Percentiles rank a stretch among this genome's conserved stretches.
Evolutionary conservation across 2,888 invertebrate species (phyloP).

Genomic region (Callinectes sapidus): DNA sequence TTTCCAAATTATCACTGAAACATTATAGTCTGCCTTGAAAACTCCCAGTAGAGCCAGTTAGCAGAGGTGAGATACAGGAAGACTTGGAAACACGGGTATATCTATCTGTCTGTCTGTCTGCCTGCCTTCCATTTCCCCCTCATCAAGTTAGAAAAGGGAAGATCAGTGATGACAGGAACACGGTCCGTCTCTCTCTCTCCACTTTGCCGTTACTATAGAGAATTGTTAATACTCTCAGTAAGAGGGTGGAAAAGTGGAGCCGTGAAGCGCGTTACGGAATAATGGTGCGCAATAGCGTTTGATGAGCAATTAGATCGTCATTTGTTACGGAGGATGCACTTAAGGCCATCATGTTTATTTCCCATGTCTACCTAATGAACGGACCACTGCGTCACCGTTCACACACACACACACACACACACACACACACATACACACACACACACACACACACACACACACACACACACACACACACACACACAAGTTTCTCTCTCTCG

Average conservation of each 20-base stretch:
- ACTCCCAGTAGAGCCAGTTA: no score
- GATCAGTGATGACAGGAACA: background rate
- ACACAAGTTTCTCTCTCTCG: background rate
- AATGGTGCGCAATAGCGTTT: conserved; percentile 8
- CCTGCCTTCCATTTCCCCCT: background rate
- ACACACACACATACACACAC: conserved; percentile 10
- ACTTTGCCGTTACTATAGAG: background rate
- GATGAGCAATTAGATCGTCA: conserved; percentile 21
- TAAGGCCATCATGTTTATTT: background rate
- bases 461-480: no score
- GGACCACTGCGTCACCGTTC: background rate
- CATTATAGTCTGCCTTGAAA: no score
- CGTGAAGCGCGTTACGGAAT: background rate
- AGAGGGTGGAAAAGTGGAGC: background rate
- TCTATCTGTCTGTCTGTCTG: no score
- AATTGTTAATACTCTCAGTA: background rate
- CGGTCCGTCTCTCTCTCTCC: background rate
- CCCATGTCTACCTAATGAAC: background rate
- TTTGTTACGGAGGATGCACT: background rate
- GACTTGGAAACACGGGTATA: no score
- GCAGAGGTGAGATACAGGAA: no score
- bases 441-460: conserved; percentile 17
- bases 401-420: conserved; percentile 28
- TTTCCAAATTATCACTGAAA: no score
- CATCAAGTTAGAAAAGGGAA: background rate